Evolutionary conservation across 2,888 invertebrate genomes (phyloP).

Genomic region (Cheilosia urbana): DNA sequence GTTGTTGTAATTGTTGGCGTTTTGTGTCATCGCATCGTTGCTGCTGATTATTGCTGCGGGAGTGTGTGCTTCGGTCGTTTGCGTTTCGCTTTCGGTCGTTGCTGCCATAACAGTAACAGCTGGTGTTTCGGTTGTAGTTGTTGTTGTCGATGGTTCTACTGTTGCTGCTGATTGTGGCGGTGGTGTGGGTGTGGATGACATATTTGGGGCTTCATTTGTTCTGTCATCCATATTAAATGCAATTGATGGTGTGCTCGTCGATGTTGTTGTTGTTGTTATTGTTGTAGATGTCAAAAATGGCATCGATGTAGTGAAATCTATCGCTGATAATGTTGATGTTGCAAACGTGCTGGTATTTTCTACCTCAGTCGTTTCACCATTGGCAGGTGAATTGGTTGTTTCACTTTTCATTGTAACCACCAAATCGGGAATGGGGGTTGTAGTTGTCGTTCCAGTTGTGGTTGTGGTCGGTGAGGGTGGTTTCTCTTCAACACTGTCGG

Average conservation of each 20-base stretch:
- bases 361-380: slow-evolving; percentile 44
- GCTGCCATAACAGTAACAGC: slow-evolving; percentile 63
- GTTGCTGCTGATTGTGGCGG: slow-evolving; percentile 36
- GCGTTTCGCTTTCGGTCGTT: slow-evolving; percentile 70
- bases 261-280: slow-evolving; percentile 59
- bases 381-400: slow-evolving; percentile 47
- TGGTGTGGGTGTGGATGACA: slow-evolving; percentile 44
- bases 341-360: slow-evolving; percentile 60
- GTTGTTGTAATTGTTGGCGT: slow-evolving; percentile 76
- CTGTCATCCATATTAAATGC: slow-evolving; percentile 58
- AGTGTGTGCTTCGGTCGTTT: slow-evolving; percentile 55
- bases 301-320: slow-evolving; percentile 66
- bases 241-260: slow-evolving; percentile 40
- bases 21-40: slow-evolving; percentile 77
- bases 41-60: slow-evolving; percentile 67
- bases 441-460: slow-evolving; percentile 30
- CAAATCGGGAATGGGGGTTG: slow-evolving; percentile 25
- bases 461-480: slow-evolving; percentile 66
- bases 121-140: slow-evolving; percentile 45
- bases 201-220: slow-evolving; percentile 54
- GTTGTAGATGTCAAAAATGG: slow-evolving; percentile 63
- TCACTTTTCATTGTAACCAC: slow-evolving; percentile 42
- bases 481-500: slow-evolving; percentile 51
- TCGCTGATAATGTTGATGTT: slow-evolving; percentile 51
- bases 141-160: slow-evolving; percentile 36